These are phyloP conservation scores for Alloscopus bannaensis DNA, from an alignment of 2,888 invertebrate genomes.

Conservation along the genomic window DNA sequence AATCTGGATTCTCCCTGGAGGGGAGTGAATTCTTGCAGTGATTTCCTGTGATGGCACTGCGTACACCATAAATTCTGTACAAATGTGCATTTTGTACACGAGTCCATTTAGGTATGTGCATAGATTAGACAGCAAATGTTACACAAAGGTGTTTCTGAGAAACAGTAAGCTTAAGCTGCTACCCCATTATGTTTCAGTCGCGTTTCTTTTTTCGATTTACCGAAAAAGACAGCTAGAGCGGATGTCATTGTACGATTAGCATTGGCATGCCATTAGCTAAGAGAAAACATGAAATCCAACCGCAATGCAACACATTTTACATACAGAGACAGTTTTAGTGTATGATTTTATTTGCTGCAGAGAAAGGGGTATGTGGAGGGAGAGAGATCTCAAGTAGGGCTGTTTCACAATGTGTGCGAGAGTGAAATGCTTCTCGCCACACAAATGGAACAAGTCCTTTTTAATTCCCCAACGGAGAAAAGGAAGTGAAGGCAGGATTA, in stretches of 20 bases:
- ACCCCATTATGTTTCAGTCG: too few relatives aligned
- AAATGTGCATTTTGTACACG: conserved; percentile 9
- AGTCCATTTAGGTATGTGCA: too few relatives aligned
- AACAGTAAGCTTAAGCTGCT: too few relatives aligned
- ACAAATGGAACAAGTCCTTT: too few relatives aligned
- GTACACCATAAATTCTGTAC: conserved; percentile 3
- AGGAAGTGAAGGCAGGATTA: conserved; percentile 2
- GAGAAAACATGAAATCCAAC: conserved; percentile 18
- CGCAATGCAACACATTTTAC: conserved; percentile 29
- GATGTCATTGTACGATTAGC: conserved; percentile 3
- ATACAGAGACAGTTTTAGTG: neutral
- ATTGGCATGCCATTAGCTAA: neutral
- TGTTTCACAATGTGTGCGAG: neutral
- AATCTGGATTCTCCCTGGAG: too few relatives aligned
- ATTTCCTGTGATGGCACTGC: conserved; percentile 4
- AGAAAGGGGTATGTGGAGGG: neutral
- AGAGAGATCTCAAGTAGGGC: neutral
- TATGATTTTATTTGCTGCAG: neutral
- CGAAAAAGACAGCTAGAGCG: too few relatives aligned
- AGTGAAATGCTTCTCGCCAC: too few relatives aligned
- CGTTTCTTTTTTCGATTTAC: too few relatives aligned
- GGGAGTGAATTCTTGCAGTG: neutral
- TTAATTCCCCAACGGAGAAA: conserved; percentile 9
- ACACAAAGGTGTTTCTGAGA: too few relatives aligned
- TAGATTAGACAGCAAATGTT: too few relatives aligned